Percentiles rank a stretch among this genome's conserved stretches.
phyloP scores from a whole-genome alignment of 2,113 vertebrate species.

The Oceanites oceanicus region DNA sequence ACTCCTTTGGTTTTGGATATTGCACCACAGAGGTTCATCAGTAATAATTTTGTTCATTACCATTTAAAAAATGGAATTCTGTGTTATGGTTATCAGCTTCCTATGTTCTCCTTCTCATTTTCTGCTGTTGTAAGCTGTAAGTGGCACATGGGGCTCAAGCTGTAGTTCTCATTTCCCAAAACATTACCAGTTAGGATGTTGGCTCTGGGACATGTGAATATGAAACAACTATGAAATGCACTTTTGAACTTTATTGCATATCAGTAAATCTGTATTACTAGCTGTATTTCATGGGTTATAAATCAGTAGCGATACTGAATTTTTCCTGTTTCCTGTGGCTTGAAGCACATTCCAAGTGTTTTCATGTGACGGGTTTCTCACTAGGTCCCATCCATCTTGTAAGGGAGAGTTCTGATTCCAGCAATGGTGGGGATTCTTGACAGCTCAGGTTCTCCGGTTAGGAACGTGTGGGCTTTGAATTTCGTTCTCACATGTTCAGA shows the following conservation, averaged over 20 bases:
- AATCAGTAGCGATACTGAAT: neutral
- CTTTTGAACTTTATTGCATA: neutral
- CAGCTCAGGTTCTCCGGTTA: neutral
- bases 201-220: neutral
- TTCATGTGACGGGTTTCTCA: neutral
- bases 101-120: neutral
- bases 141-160: neutral
- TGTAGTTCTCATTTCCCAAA: neutral
- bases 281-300: constrained; percentile 11
- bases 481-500: neutral
- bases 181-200: neutral
- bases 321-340: constrained; percentile 3
- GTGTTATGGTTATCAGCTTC: neutral
- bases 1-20: neutral
- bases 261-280: neutral
- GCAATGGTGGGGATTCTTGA: neutral
- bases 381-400: neutral
- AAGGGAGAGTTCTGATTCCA: neutral
- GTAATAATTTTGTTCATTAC: neutral
- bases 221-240: neutral
- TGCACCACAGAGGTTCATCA: neutral
- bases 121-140: neutral
- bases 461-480: neutral
- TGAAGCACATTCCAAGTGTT: neutral
- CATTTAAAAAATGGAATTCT: neutral